Conservation (phyloP, 2,888 invertebrate genomes). For the Horisme vitalbata region DNA sequence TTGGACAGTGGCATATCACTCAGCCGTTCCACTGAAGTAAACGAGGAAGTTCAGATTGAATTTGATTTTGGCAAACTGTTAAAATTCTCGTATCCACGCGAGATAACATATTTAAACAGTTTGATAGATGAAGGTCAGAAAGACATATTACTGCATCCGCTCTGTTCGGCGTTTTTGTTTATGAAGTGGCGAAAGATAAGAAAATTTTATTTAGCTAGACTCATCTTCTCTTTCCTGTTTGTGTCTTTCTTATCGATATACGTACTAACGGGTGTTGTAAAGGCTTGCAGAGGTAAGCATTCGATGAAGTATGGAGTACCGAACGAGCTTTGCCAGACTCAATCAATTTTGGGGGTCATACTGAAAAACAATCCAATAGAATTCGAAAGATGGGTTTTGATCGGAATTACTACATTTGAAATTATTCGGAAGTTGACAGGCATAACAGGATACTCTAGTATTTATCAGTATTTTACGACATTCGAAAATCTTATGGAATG, state of each 20-base stretch:
- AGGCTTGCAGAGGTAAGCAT: conserved; percentile 83
- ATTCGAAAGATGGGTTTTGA: conserved; percentile 90
- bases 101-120: conserved; percentile 93
- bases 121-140: conserved; percentile 95
- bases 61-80: conserved; percentile 91
- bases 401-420: conserved; percentile 90
- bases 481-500: conserved; percentile 94
- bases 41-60: conserved; percentile 91
- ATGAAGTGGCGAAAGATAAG: conserved; percentile 95
- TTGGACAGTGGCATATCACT: conserved; percentile 90
- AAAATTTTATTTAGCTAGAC: conserved; percentile 91
- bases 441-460: conserved; percentile 90
- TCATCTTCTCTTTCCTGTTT: conserved; percentile 91
- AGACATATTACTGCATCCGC: conserved; percentile 91
- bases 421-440: conserved; percentile 90
- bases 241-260: conserved; percentile 90
- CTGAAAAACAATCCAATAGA: conserved; percentile 90
- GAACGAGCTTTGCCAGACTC: conserved; percentile 88
- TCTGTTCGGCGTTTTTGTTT: conserved; percentile 93
- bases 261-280: conserved; percentile 90
- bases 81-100: conserved; percentile 92
- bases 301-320: conserved; percentile 79
- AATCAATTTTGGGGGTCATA: conserved; percentile 88
- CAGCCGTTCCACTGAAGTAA: conserved; percentile 88
- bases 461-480: conserved; percentile 90